Evolutionary conservation across 2,888 invertebrate species (phyloP), one percentile per base, ranked within the genome.

Genomic region (Deilephila elpenor): DNA sequence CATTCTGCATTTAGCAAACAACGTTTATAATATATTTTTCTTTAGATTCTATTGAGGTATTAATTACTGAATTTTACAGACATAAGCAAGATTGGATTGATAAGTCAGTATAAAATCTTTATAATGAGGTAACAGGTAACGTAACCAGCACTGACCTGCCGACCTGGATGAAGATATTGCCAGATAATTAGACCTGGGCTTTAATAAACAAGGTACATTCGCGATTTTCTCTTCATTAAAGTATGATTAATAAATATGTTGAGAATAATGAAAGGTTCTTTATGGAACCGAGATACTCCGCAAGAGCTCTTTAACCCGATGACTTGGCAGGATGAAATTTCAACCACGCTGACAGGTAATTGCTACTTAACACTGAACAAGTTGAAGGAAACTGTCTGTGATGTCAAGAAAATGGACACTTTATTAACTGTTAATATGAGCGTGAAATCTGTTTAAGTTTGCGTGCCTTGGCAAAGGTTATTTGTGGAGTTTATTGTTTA

Each of bases 231-330:
- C 64, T 62, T 34, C 17, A 62, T 32, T 32, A 62, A 62, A 14
- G 11, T 44, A 44, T 64, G 64, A 64, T 44, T 64, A 64, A 37
- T 64, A 44, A 64, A 64, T 14, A 64, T n/a, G n/a, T 44, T 20
- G n/a, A 44, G 4, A 14, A 64, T 64, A 64, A 64, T 44, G 64
- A 64, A 64, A 64, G 64, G 64, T 34, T 64, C 20, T 64, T 62
- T 37, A 44, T 44, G 37, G 11, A 44, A 14, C 7, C 17, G 20
- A 25, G 51, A 56, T 67, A 11, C 6, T 5, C 17, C 44, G 44
- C 44, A 51, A 25, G 25, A 44, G 25, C 67, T 25, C n/a, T 67
- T 73, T 73, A 60, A 73, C 73, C 70, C 70, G 25, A 34, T 32
- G n/a, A 53, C 70, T 29, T 34, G 14, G 70, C n/a, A 25, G 73